A percentile compares a stretch with the other conserved stretches of the same genome.
Evolutionary conservation across 2,888 invertebrate genomes (phyloP).

Genomic region (Drosophila robusta): DNA sequence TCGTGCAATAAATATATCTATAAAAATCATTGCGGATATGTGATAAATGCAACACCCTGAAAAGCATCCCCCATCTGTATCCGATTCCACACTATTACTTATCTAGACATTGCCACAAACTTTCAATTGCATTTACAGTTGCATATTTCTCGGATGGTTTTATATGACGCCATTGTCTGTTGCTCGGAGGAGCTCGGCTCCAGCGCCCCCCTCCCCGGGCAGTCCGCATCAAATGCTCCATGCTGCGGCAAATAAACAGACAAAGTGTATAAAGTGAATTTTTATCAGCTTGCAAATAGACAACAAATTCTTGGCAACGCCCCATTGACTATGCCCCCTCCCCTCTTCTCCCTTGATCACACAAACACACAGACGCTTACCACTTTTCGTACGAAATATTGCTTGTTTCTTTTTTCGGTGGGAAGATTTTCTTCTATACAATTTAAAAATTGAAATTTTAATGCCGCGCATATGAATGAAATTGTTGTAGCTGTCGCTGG

Average conservation of each 20-base stretch:
- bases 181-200: conserved; percentile 23
- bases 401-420: conserved; percentile 5
- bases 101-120: conserved; percentile 8
- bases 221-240: conserved; percentile 23
- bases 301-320: conserved; percentile 67
- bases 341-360: neutral
- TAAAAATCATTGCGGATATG: neutral
- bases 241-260: conserved; percentile 55
- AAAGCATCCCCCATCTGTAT: neutral
- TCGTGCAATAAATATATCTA: neutral
- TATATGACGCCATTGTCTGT: conserved; percentile 49
- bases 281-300: conserved; percentile 77
- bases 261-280: conserved; percentile 73
- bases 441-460: conserved; percentile 64
- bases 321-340: conserved; percentile 32
- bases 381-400: conserved; percentile 23
- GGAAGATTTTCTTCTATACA: conserved; percentile 33
- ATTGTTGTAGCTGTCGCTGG: conserved; percentile 42
- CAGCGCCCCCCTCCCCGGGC: conserved; percentile 7
- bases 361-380: conserved; percentile 1
- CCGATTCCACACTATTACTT: neutral
- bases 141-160: conserved; percentile 51
- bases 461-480: conserved; percentile 67
- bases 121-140: conserved; percentile 55
- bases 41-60: neutral